These are phyloP conservation scores for Palloptera scutellata DNA, from an alignment of 2,888 invertebrate genomes.

Conservation along the genomic window DNA sequence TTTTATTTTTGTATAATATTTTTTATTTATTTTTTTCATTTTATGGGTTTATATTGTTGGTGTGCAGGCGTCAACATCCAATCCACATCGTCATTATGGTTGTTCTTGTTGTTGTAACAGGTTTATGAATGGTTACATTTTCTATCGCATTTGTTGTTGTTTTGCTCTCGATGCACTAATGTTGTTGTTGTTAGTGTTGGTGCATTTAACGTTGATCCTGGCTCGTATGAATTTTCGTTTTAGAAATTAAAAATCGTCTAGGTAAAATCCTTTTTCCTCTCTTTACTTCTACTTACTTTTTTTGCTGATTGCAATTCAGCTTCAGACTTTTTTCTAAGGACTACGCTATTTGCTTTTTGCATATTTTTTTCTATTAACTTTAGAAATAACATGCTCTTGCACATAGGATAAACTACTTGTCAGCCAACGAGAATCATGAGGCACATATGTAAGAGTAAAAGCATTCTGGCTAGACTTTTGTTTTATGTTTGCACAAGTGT, in stretches of 20 bases:
- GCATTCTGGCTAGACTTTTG: slow-evolving; percentile 23
- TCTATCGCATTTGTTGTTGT: slow-evolving; percentile 3
- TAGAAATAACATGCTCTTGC: too few relatives aligned
- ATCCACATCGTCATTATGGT: background rate
- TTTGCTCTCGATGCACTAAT: background rate
- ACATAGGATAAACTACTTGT: too few relatives aligned
- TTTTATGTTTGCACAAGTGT: slow-evolving; percentile 2
- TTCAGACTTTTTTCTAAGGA: slow-evolving; percentile 20
- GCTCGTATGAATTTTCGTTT: slow-evolving; percentile 40
- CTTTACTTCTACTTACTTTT: background rate
- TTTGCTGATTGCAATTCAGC: too few relatives aligned
- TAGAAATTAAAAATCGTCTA: slow-evolving; percentile 50
- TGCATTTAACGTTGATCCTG: slow-evolving; percentile 14
- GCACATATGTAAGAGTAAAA: slow-evolving; percentile 3
- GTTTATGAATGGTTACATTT: background rate
- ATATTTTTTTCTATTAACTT: too few relatives aligned
- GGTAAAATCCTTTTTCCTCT: background rate
- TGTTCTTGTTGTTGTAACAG: slow-evolving; percentile 7
- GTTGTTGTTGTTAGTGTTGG: slow-evolving; percentile 31
- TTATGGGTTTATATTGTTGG: too few relatives aligned
- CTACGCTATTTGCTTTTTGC: background rate
- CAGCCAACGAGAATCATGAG: too few relatives aligned
- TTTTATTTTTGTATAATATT: background rate
- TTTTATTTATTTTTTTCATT: too few relatives aligned
- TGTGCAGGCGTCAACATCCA: background rate